phyloP scores from a whole-genome alignment of 2,888 invertebrate genomes.

The Punctoribates punctum region DNA sequence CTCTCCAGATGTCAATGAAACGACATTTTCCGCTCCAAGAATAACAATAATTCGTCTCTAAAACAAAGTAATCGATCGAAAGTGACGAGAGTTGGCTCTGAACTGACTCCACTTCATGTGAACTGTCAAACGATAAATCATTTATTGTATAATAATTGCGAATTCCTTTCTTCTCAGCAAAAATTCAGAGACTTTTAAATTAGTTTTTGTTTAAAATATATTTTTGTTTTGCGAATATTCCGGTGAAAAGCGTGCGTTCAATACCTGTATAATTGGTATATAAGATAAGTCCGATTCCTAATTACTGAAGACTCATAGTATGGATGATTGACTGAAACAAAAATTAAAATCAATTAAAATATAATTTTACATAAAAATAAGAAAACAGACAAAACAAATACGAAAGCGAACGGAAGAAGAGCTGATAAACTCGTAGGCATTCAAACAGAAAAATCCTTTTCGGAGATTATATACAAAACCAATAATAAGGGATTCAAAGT shows the following conservation, averaged over 20 bases:
- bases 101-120: slow-evolving; percentile 19
- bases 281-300: slow-evolving; percentile 40
- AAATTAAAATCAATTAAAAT: slow-evolving; percentile 1
- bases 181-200: background rate
- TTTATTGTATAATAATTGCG: background rate
- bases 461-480: background rate
- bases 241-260: background rate
- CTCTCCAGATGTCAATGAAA: slow-evolving; percentile 26
- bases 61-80: slow-evolving; percentile 34
- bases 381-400: background rate
- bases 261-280: slow-evolving; percentile 36
- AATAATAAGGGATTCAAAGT: too few relatives aligned
- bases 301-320: slow-evolving; percentile 74
- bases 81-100: slow-evolving; percentile 34
- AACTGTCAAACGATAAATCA: slow-evolving; percentile 10
- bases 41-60: slow-evolving; percentile 32
- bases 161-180: background rate
- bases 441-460: background rate
- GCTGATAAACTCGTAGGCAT: background rate
- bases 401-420: slow-evolving; percentile 1
- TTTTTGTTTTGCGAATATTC: background rate
- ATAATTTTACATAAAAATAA: background rate
- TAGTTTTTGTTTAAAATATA: background rate
- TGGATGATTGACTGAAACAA: slow-evolving; percentile 66
- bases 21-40: slow-evolving; percentile 24